Conservation (phyloP, 2,888 invertebrate genomes). For the Drosophila nr. perissopoda region DNA sequence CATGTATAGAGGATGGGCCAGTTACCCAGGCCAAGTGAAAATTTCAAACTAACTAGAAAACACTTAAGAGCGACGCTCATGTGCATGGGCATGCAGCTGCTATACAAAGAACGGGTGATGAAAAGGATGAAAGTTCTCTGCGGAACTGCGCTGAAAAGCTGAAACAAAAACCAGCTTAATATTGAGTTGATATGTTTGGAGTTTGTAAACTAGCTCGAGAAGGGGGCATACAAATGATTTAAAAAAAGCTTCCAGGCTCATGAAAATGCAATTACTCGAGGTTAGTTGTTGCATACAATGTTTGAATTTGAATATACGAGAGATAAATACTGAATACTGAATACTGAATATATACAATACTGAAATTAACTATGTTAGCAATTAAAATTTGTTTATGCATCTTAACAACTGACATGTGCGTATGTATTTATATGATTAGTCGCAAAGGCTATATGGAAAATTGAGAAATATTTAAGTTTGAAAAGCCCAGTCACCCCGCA, state of each 20-base stretch:
- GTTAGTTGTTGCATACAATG: background rate
- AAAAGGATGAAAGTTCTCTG: constrained; percentile 29
- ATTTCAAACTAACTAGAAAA: constrained; percentile 76
- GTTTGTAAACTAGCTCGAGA: background rate
- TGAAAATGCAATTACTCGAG: constrained; percentile 1
- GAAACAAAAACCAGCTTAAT: constrained; percentile 24
- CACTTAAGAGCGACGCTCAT: constrained; percentile 69
- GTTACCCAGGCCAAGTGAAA: constrained; percentile 60
- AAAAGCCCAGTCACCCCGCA: no score
- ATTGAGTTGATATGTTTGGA: constrained; percentile 28
- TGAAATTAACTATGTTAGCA: background rate
- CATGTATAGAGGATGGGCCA: constrained; percentile 17
- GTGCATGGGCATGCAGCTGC: constrained; percentile 24
- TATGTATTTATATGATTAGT: background rate
- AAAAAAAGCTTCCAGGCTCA: background rate
- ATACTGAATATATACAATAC: background rate
- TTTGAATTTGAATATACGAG: background rate
- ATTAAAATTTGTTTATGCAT: background rate
- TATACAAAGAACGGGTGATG: constrained; percentile 35
- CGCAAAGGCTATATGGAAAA: background rate
- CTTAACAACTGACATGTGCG: background rate
- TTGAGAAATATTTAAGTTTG: background rate
- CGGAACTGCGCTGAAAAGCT: constrained; percentile 19
- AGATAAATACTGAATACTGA: no score
- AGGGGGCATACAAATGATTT: background rate